A percentile compares a stretch with the other conserved stretches of the same genome.
Evolutionary conservation across 2,797 vertebrate genomes (phyloP).

Genomic region (Chelon auratus): DNA sequence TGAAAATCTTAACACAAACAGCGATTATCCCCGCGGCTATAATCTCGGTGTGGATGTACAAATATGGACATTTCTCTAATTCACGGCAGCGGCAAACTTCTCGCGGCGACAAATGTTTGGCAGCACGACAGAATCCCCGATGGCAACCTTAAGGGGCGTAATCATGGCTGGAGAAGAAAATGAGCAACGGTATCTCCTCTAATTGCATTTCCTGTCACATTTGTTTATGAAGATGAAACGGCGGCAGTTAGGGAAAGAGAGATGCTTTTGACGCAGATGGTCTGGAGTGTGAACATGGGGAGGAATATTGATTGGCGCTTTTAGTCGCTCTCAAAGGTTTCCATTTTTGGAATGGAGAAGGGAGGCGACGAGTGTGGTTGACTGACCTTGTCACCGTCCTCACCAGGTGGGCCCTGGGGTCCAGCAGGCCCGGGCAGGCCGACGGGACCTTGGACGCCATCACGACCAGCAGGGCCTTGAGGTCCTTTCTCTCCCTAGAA

Average conservation of each 20-base stretch:
- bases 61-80: neutral
- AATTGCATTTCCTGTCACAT: conserved; percentile 49
- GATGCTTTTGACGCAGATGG: conserved; percentile 66
- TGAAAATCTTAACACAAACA: conserved; percentile 20
- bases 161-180: conserved; percentile 54
- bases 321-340: conserved; percentile 23
- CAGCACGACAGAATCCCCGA: conserved; percentile 34
- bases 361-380: neutral
- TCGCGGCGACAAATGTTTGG: conserved; percentile 28
- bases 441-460: conserved; percentile 96
- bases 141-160: conserved; percentile 31
- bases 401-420: conserved; percentile 96
- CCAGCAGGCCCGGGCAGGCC: conserved; percentile 96
- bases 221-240: conserved; percentile 65
- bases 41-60: conserved; percentile 2
- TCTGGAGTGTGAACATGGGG: conserved; percentile 24
- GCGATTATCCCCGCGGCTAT: conserved; percentile 4
- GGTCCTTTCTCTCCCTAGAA: conserved; percentile 97
- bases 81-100: conserved; percentile 9
- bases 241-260: conserved; percentile 24
- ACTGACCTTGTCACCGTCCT: conserved; percentile 98
- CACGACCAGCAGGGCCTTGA: conserved; percentile 94
- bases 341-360: conserved; percentile 10
- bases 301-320: conserved; percentile 59
- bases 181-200: conserved; percentile 45